Percentiles rank a stretch among this genome's conserved stretches.
Conservation (phyloP, 2,888 invertebrate genomes). For the Apotomis capreana region DNA sequence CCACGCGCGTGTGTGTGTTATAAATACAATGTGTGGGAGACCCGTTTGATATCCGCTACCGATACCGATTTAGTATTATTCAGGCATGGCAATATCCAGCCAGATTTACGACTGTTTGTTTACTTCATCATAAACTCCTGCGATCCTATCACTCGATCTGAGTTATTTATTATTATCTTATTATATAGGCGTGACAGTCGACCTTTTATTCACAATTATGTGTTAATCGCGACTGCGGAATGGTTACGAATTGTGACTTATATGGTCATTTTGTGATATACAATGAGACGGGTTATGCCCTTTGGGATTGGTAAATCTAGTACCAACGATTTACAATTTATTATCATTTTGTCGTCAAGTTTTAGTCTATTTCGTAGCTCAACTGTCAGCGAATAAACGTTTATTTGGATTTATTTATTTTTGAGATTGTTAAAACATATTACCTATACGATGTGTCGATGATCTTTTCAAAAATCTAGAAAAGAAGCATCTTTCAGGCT, state of each 20-base stretch:
- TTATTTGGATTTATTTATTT: no score
- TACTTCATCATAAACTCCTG: slow-evolving; percentile 9
- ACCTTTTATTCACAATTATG: slow-evolving; percentile 56
- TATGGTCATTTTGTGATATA: slow-evolving; percentile 20
- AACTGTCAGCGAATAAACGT: no score
- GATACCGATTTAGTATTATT: not conserved
- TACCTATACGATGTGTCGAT: no score
- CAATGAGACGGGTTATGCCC: not conserved
- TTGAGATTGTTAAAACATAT: no score
- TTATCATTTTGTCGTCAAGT: no score
- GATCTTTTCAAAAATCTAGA: no score
- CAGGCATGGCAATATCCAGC: not conserved
- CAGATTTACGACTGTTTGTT: slow-evolving; percentile 9
- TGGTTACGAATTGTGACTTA: not conserved
- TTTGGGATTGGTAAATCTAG: not conserved
- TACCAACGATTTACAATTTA: not conserved
- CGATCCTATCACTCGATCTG: slow-evolving; percentile 8
- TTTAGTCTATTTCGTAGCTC: no score
- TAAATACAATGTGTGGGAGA: no score
- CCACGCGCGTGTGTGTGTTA: no score
- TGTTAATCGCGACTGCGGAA: slow-evolving; percentile 49
- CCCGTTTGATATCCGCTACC: no score
- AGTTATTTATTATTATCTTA: slow-evolving; percentile 11
- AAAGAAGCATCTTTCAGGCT: no score
- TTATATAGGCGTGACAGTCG: slow-evolving; percentile 38